A percentile compares a stretch with the other conserved stretches of the same genome.
Conservation (phyloP, 2,888 invertebrate genomes). For the Euspilapteryx auroguttella region DNA sequence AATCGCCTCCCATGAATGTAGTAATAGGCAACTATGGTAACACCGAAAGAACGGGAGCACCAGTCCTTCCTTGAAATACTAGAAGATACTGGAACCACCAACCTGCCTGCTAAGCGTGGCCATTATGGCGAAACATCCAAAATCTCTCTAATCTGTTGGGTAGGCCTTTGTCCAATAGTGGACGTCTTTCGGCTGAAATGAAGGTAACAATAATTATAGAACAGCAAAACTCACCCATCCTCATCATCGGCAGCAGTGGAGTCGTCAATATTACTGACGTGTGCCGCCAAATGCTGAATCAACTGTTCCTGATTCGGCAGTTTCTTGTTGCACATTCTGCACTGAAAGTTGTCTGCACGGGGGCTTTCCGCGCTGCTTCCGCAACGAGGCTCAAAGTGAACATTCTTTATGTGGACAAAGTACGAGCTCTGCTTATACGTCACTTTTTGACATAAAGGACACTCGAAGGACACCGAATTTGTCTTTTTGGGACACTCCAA, state of each 20-base stretch:
- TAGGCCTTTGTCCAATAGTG: too few relatives aligned
- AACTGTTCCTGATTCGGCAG: constrained; percentile 30
- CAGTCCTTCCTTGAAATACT: too few relatives aligned
- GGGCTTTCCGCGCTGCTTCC: not conserved
- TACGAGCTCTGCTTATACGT: constrained; percentile 21
- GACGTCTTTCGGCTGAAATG: too few relatives aligned
- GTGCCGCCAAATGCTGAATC: constrained; percentile 38
- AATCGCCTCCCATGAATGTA: too few relatives aligned
- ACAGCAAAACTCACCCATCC: constrained; percentile 21
- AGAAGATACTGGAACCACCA: too few relatives aligned
- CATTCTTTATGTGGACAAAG: constrained; percentile 25
- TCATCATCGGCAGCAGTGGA: constrained; percentile 15
- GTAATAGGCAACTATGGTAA: too few relatives aligned
- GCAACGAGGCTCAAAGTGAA: constrained; percentile 22
- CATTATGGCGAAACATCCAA: too few relatives aligned
- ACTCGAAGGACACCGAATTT: constrained; percentile 17
- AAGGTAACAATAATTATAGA: too few relatives aligned
- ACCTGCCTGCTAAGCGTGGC: too few relatives aligned
- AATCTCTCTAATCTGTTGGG: too few relatives aligned
- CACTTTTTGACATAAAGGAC: constrained; percentile 29
- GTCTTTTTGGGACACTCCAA: constrained; percentile 21
- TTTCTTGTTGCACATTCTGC: constrained; percentile 36
- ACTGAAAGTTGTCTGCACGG: constrained; percentile 18
- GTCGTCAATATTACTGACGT: constrained; percentile 35
- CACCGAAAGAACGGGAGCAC: too few relatives aligned